Conservation (phyloP, 2,113 vertebrate genomes). For the Saccopteryx leptura region DNA sequence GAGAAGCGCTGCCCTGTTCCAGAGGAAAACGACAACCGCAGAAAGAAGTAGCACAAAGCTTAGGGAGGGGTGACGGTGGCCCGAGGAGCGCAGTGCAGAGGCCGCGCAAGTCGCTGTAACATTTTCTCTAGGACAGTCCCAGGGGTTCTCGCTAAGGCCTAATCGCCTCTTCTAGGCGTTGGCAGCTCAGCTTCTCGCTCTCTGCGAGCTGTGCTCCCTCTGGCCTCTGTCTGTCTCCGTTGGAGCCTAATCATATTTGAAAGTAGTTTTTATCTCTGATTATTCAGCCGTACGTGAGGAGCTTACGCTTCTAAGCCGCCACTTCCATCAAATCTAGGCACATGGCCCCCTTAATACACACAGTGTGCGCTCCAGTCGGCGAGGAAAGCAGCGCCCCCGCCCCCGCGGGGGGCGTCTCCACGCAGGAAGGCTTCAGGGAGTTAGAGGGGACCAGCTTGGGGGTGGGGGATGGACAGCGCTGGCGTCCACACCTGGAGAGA, state of each 20-base stretch:
- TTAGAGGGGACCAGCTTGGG: constrained; percentile 11
- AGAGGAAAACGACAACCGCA: background rate
- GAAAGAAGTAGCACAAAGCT: background rate
- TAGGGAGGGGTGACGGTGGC: background rate
- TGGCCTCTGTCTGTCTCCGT: constrained; percentile 45
- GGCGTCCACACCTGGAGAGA: background rate
- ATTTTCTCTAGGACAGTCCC: background rate
- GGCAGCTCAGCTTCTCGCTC: background rate
- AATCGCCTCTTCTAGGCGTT: background rate
- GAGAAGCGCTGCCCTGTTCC: background rate
- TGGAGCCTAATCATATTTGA: constrained; percentile 62
- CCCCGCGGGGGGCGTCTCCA: too few species aligned
- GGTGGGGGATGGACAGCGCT: background rate
- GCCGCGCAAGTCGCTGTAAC: background rate
- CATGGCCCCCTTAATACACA: background rate
- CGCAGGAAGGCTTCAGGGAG: constrained; percentile 42
- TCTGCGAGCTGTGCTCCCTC: constrained; percentile 13
- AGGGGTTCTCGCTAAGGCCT: background rate
- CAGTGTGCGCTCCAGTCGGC: background rate
- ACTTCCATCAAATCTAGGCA: constrained; percentile 60
- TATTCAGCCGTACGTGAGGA: constrained; percentile 65
- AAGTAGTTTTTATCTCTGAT: constrained; percentile 80
- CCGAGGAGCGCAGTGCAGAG: background rate
- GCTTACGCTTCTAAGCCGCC: constrained; percentile 53
- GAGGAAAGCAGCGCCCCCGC: accelerated